phyloP scores from a whole-genome alignment of 2,888 invertebrate genomes.

The Clepsis dumicolana region DNA sequence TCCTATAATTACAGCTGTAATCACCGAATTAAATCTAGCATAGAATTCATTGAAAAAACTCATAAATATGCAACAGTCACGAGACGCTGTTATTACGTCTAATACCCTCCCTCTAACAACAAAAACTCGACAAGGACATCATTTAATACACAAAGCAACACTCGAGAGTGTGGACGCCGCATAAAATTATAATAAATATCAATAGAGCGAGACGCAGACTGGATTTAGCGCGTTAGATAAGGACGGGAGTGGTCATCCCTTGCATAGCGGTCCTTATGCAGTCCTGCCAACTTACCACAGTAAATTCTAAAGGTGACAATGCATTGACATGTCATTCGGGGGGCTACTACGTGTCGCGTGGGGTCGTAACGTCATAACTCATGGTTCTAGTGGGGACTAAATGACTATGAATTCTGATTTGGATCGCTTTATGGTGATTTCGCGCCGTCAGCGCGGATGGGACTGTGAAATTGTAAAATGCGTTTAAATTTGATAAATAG shows the following conservation, averaged over 20 bases:
- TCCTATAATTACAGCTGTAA: slow-evolving; percentile 70
- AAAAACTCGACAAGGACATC: slow-evolving; percentile 69
- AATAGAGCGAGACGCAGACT: slow-evolving; percentile 57
- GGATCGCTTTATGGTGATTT: slow-evolving; percentile 72
- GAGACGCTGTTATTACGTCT: slow-evolving; percentile 63
- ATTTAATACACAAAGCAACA: slow-evolving; percentile 79
- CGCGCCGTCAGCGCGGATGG: slow-evolving; percentile 53
- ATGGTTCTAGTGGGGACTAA: slow-evolving; percentile 71
- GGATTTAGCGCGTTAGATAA: slow-evolving; percentile 43
- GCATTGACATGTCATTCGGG: slow-evolving; percentile 78
- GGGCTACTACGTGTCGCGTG: slow-evolving; percentile 71
- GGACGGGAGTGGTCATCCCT: slow-evolving; percentile 47
- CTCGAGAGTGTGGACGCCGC: slow-evolving; percentile 70
- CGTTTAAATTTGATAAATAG: slow-evolving; percentile 57
- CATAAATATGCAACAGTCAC: slow-evolving; percentile 69
- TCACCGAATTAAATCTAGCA: slow-evolving; percentile 72
- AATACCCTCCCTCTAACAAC: slow-evolving; percentile 68
- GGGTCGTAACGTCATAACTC: slow-evolving; percentile 77
- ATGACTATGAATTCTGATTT: slow-evolving; percentile 72
- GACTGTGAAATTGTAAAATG: slow-evolving; percentile 72
- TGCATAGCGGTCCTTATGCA: slow-evolving; percentile 44
- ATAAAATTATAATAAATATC: slow-evolving; percentile 86
- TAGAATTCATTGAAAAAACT: slow-evolving; percentile 63
- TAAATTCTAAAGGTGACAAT: slow-evolving; percentile 81
- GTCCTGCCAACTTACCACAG: slow-evolving; percentile 62